Evolutionary conservation across 1,140 invertebrate genomes (phyloP), one percentile per base, ranked within the genome.

Genomic region (Triops cancriformis): DNA sequence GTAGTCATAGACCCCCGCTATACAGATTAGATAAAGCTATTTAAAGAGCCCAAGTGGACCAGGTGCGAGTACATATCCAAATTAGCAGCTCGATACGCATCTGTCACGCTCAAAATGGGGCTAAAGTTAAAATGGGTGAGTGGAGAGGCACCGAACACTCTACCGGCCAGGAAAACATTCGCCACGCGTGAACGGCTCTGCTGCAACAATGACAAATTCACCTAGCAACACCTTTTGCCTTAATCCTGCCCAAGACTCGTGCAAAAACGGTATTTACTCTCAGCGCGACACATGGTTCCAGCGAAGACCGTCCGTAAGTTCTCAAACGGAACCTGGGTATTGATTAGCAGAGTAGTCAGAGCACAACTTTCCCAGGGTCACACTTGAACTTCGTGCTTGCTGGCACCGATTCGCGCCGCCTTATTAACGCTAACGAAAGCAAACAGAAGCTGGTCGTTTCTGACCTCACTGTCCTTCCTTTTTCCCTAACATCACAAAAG

Each of bases 291-390:
- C 7, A 37, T 7, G 31, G 31, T 37, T 7, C 31, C 7, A 7
- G 31, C 2, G 31, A 37, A 7, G 7, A 37, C 7, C 31, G 7
- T 37, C 31, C 31, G 31, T 37, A 37, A 37, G 31, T 37, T n/a
- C 43, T 45, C 10, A 64, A 64, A 64, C 51, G 51, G 51, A 64
- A 10, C 51, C n/a, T 23, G 51, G 18, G 51, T 64, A 64, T 64
- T 64, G 51, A 64, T 64, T 64, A 64, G 51, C n/a, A 23, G n/a
- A 64, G 51, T 23, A 64, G 51, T 64, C 51, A 64, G 51, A 64
- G 51, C 51, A 64, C 10, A 64, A 64, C 51, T 64, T 64, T 64
- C 51, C 51, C 51, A 64, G 51, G 51, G n/a, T 23, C 51, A 64
- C 51, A 23, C 23, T 64, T 64, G n/a, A 64, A 64, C 10, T 23